Evolutionary conservation across 2,888 invertebrate species (phyloP), one percentile per base, ranked within the genome.

Genomic region (Entomobrya proxima): DNA sequence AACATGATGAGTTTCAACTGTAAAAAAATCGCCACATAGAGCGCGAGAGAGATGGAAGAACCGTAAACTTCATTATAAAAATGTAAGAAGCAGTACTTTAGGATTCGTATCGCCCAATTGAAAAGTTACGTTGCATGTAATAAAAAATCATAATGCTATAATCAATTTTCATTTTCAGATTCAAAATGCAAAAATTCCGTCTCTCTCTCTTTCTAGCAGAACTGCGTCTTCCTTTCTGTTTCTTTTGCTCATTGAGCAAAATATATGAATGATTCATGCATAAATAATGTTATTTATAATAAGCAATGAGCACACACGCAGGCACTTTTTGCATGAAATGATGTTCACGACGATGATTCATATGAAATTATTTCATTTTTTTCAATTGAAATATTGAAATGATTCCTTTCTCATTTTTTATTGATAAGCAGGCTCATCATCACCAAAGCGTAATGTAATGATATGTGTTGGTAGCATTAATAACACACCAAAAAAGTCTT

Each of bases 321-420:
- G n/a, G 5, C n/a, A n/a, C 6, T 52, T 6, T n/a, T 40, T 24
- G 21, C 64, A 35, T 69, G n/a, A 67, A 67, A n/a, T 72, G 72
- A 30, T 72, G n/a, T 47, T 72, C 32, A 72, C 44, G 44, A 69
- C 24, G 44, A 69, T 18, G 47, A 44, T 72, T 27, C 47, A 47
- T 47, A 21, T 72, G 47, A 72, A 72, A 47, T 50, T 40, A 40
- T 40, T 11, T 40, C 30, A 15, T 30, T 44, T 72, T 50, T 72
- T 72, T 72, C 47, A 21, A 72, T 50, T 44, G 47, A 72, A 72
- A 72, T n/a, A 72, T 47, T 72, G 30, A 47, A 72, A 27, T 30
- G 47, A 47, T 30, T 72, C 47, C 30, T 47, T 72, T 72, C 30
- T 30, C 47, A 72, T 47, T 72, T 72, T n/a, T n/a, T n/a, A 47